Conservation (phyloP, 2,888 invertebrate species). For the Furcula furcula region DNA sequence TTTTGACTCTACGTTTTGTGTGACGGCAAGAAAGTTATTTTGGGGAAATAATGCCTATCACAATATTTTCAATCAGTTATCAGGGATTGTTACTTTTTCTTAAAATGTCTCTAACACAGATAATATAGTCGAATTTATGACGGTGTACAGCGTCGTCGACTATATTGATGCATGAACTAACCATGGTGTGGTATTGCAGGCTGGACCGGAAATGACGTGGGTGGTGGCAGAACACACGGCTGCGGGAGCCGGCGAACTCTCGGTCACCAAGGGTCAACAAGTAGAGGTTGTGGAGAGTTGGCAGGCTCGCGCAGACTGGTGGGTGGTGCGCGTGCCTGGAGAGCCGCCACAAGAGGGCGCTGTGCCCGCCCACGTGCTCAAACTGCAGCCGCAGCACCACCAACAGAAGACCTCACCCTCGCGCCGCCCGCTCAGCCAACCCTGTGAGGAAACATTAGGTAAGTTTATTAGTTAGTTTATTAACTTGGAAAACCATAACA, state of each 20-base stretch:
- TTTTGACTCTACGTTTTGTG: too few species aligned
- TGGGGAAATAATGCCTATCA: too few species aligned
- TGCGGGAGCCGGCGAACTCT: conserved; percentile 89
- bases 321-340: conserved; percentile 84
- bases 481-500: too few species aligned
- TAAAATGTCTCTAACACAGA: too few species aligned
- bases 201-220: conserved; percentile 94
- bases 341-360: conserved; percentile 88
- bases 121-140: too few species aligned
- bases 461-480: too few species aligned
- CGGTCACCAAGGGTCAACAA: conserved; percentile 95
- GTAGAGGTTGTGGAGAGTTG: conserved; percentile 94
- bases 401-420: conserved; percentile 69
- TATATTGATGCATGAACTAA: neutral
- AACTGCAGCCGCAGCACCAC: conserved; percentile 60
- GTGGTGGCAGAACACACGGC: conserved; percentile 92
- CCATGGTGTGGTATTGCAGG: conserved; percentile 72
- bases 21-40: too few species aligned
- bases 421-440: conserved; percentile 64
- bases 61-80: too few species aligned
- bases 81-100: too few species aligned
- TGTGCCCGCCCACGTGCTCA: conserved; percentile 89
- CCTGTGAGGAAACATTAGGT: conserved; percentile 72
- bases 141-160: too few species aligned
- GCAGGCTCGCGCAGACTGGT: conserved; percentile 85